Evolutionary conservation across 2,113 vertebrate species (phyloP).

Genomic region (Grammomys dolichurus): DNA sequence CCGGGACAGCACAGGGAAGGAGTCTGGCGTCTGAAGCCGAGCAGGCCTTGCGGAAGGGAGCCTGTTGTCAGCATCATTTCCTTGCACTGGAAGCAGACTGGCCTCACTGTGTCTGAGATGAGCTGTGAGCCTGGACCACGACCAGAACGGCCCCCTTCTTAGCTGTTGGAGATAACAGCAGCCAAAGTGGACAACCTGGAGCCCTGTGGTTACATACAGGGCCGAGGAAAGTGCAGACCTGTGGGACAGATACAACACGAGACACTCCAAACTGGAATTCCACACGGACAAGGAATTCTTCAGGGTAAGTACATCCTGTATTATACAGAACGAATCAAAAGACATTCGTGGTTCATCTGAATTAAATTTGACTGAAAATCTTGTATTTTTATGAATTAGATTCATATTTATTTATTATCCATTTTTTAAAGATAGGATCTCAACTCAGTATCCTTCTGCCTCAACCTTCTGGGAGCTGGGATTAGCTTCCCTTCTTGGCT

Average conservation of each 20-base stretch:
- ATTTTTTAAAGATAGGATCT: background rate
- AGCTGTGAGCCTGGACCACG: background rate
- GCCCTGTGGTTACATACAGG: too few species aligned
- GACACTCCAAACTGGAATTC: background rate
- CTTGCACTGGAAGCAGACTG: background rate
- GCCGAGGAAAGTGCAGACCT: background rate
- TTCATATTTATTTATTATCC: background rate
- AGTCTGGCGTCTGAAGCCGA: background rate
- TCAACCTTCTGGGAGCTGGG: background rate
- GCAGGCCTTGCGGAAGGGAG: background rate
- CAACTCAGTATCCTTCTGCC: background rate
- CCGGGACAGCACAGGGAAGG: too few species aligned
- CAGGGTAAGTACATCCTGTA: background rate
- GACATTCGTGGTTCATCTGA: background rate
- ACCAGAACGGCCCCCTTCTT: background rate
- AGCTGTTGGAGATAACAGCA: background rate
- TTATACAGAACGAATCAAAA: background rate
- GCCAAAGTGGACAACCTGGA: background rate
- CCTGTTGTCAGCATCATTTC: background rate
- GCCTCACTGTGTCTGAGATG: background rate
- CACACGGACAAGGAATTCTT: background rate
- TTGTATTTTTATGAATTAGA: background rate
- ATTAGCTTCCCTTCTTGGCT: background rate
- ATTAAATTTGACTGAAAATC: background rate
- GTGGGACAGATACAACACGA: background rate